Base-by-base conservation (phyloP, 2,888 invertebrate genomes). In the Celastrina argiolus region DNA sequence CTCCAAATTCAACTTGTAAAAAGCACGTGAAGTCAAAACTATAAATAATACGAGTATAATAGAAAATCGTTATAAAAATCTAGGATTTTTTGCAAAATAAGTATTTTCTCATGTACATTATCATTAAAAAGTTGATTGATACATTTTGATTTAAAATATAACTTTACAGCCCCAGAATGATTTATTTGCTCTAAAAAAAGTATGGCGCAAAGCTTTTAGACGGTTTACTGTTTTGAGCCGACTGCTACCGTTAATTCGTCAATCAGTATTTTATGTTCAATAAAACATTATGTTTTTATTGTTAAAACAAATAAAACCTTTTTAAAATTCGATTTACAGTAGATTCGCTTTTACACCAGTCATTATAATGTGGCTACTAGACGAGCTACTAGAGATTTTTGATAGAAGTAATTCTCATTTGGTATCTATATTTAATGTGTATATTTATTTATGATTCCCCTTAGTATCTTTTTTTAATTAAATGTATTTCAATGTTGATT, bases 201-300 rank as follows among this genome's bases (percentile, higher is more conserved):
- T 45, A 59, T 59, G 12, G 59, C 59, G 18, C 69, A 75, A 73
- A 72, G 70, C 73, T 74, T 74, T 76, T 73, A 75, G 69, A 68
- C 72, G 69, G 66, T 69, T 66, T 64, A 66, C 71, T 68, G 67
- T 68, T 71, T 59, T 39, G 22, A 61, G 68, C 72, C 71, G 72
- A 70, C 74, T 74, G 81, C 82, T 81, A 80, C 82, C 75, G 81
- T 82, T 78, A 73, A 70, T 70, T 75, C 74, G 74, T 77, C 79
- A 77, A 80, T 79, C 76, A 76, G 14, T 74, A 74, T 78, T 80
- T 81, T 78, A 82, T 77, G 76, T 76, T 76, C 78, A 78, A 79
- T 80, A 79, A 79, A 78, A 77, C 74, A 75, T 73, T 71, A 73
- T 69, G 74, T 74, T 78, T 80, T 80, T 80, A 77, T 79, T 74